phyloP scores from a whole-genome alignment of 2,113 vertebrate genomes.

The Corythaeola cristata region DNA sequence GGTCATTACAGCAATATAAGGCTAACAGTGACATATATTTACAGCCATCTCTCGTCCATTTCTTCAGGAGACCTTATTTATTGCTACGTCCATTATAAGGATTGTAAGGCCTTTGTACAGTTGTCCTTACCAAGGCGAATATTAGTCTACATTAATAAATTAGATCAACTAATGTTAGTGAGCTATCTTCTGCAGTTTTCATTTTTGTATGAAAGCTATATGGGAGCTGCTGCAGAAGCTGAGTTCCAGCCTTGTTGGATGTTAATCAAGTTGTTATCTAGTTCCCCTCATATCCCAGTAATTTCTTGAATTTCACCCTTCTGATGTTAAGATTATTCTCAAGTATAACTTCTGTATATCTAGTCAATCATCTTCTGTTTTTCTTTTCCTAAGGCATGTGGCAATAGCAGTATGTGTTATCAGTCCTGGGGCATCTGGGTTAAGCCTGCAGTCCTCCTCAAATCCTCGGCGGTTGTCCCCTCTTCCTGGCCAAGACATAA shows the following conservation, averaged over 20 bases:
- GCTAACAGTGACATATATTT: not conserved
- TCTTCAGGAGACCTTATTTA: constrained; percentile 25
- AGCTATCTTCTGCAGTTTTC: not conserved
- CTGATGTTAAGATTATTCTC: not conserved
- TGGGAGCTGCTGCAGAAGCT: not conserved
- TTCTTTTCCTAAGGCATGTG: not conserved
- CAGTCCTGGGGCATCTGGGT: not conserved
- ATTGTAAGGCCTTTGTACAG: not conserved
- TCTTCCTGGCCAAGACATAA: not conserved
- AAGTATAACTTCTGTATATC: not conserved
- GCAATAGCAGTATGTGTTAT: not conserved
- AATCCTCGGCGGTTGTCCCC: not conserved
- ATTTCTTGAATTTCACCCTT: not conserved
- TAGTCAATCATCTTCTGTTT: not conserved
- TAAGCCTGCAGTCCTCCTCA: not conserved
- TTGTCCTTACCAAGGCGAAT: not conserved
- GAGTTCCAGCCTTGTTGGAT: not conserved
- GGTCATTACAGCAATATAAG: constrained; percentile 8
- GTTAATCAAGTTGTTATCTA: not conserved
- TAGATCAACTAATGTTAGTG: not conserved
- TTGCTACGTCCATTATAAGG: not conserved
- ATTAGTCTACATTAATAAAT: not conserved
- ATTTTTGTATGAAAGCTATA: not conserved
- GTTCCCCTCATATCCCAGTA: not conserved
- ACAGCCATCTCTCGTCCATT: not conserved